Evolutionary conservation across 2,888 invertebrate genomes (phyloP), one percentile per base, ranked within the genome.

Genomic region (Dolomedes plantarius): DNA sequence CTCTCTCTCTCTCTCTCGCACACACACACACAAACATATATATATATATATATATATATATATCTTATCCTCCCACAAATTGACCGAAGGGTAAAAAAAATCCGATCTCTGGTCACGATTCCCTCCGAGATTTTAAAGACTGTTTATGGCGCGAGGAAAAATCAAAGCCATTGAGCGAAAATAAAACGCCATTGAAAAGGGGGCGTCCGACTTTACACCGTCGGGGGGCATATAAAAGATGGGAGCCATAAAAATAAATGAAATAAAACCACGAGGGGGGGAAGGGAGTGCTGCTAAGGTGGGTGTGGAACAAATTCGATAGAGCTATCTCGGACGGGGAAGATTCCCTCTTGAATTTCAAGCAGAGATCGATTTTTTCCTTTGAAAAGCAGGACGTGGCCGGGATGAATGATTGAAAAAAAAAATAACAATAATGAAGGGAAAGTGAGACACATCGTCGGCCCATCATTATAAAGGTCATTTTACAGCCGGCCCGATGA

Each of bases 291-390:
- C 46, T 9, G 36, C 28, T 28, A 36, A 71, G 28, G 31, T 50
- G 64, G 36, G 39, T 50, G 64, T 36, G 39, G 56, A 39, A 77
- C 72, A 72, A 77, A 85, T 77, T 85, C 83, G 83, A 85, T 85
- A 56, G 83, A 83, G 77, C 73, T 67, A 62, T 76, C 76, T 64
- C 67, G 76, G 71, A 67, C 36, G 23, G 71, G 64, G 64, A 83
- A 72, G 82, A 83, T 56, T 85, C 83, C 39, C 77, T 65, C 83
- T 85, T 85, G 83, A 85, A 85, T 85, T 85, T 85, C 83, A 85
- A 85, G 83, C 77, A 76, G 83, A 50, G 67, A 83, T 83, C 83
- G 83, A 85, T 77, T 72, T 31, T 69, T n/a, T n/a, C n/a, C 39
- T 62, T 83, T 23, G 64, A 76, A 77, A 77, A 72, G 64, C 76